Conservation (phyloP, 2,888 invertebrate species). For the Clunio marinus region DNA sequence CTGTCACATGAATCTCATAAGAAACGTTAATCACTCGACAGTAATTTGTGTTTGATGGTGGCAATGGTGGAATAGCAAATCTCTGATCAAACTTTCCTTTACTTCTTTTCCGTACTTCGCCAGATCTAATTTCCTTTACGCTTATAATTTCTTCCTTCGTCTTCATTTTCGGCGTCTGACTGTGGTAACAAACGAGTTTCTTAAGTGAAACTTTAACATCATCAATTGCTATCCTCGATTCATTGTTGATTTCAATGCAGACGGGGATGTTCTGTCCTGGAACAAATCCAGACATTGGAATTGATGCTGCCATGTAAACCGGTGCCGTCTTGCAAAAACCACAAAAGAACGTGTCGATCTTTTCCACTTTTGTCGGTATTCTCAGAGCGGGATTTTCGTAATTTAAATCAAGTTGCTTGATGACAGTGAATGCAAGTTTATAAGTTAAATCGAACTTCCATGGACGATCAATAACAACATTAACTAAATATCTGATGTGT, state of each 20-base stretch:
- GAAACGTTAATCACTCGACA: slow-evolving; percentile 16
- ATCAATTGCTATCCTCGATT: neutral
- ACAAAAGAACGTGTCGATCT: neutral
- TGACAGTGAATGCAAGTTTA: slow-evolving; percentile 71
- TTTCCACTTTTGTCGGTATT: slow-evolving; percentile 12
- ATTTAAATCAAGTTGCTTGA: slow-evolving; percentile 74
- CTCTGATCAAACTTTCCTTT: neutral
- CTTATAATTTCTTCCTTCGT: neutral
- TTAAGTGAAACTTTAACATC: neutral
- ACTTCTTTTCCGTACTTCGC: neutral
- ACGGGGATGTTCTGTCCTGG: slow-evolving; percentile 14
- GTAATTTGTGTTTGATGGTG: slow-evolving; percentile 19
- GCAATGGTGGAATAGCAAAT: slow-evolving; percentile 8
- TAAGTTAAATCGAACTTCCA: slow-evolving; percentile 54
- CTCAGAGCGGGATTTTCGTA: slow-evolving; percentile 41
- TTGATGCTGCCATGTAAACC: slow-evolving; percentile 13
- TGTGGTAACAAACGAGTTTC: slow-evolving; percentile 15
- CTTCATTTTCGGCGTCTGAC: neutral
- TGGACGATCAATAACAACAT: slow-evolving; percentile 57
- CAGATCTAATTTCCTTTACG: neutral
- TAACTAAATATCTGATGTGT: slow-evolving; percentile 57
- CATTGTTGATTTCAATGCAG: slow-evolving; percentile 10
- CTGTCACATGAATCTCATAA: slow-evolving; percentile 29
- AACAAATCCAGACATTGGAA: slow-evolving; percentile 25
- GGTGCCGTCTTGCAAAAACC: slow-evolving; percentile 6